Evolutionary conservation across 2,888 invertebrate genomes (phyloP).

Genomic region (Drosophila demipolita): DNA sequence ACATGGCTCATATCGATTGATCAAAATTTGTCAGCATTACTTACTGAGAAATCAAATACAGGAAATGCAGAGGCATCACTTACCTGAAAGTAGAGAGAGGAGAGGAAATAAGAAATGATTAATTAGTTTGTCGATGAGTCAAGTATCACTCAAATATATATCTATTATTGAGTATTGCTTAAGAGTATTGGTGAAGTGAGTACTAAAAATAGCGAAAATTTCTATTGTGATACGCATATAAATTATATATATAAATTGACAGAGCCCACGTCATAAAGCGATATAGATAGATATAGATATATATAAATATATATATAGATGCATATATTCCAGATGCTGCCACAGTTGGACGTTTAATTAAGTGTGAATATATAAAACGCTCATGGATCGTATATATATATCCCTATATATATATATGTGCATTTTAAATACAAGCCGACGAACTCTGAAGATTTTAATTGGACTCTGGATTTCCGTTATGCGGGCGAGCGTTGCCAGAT

Average conservation of each 20-base stretch:
- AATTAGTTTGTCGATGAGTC: constrained; percentile 44
- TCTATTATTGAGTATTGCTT: background rate
- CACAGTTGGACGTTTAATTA: constrained; percentile 60
- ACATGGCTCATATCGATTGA: constrained; percentile 62
- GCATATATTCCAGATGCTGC: constrained; percentile 13
- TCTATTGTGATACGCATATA: constrained; percentile 1
- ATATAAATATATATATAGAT: background rate
- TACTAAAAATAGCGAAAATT: constrained; percentile 1
- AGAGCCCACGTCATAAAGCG: constrained; percentile 36
- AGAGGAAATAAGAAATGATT: constrained; percentile 44
- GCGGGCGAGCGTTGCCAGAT: constrained; percentile 24
- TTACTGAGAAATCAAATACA: constrained; percentile 16
- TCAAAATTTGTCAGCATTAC: constrained; percentile 20
- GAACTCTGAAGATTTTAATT: constrained; percentile 52
- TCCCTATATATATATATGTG: constrained; percentile 1
- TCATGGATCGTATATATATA: constrained; percentile 5
- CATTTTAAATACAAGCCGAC: constrained; percentile 21
- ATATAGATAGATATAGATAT: constrained; percentile 1
- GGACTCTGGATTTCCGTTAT: constrained; percentile 35
- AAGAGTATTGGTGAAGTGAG: background rate
- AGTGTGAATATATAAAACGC: constrained; percentile 54
- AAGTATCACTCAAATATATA: constrained; percentile 13
- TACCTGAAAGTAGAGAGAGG: constrained; percentile 55
- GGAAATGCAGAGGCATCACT: constrained; percentile 37
- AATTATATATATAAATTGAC: constrained; percentile 7